These are phyloP conservation scores for Lutjanus campechanus DNA, from an alignment of 2,797 vertebrate species.

Conservation along the genomic window DNA sequence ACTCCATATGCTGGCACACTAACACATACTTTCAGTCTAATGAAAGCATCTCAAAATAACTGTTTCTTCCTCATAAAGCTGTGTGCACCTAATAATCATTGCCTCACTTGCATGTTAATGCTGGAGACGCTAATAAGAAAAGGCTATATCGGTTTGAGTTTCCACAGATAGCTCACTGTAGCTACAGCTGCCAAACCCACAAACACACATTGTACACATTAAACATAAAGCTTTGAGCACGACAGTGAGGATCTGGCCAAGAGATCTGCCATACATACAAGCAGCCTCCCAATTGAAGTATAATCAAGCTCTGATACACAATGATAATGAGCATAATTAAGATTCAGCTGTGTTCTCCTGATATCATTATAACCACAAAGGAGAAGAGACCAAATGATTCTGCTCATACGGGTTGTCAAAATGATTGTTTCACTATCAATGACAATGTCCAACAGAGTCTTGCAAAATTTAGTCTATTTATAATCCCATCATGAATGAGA, in stretches of 20 bases:
- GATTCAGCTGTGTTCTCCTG: constrained; percentile 2
- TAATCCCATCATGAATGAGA: neutral
- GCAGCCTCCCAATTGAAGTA: constrained; percentile 8
- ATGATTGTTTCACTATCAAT: neutral
- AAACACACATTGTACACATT: constrained; percentile 52
- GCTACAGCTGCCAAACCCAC: constrained; percentile 60
- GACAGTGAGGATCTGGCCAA: constrained; percentile 32
- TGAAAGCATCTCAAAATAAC: constrained; percentile 49
- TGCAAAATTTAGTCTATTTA: neutral
- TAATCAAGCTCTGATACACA: constrained; percentile 31
- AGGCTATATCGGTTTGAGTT: constrained; percentile 37
- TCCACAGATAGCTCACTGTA: constrained; percentile 30
- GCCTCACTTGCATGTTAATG: constrained; percentile 43
- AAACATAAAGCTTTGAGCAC: constrained; percentile 47
- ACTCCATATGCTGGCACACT: neutral
- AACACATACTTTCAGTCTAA: constrained; percentile 21
- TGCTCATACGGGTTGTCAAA: constrained; percentile 9
- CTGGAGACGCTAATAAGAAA: constrained; percentile 47
- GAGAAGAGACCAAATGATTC: neutral
- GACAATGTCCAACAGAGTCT: neutral
- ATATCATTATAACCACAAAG: neutral
- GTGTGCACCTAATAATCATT: constrained; percentile 37
- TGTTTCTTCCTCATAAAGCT: constrained; percentile 32
- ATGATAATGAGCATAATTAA: constrained; percentile 4
- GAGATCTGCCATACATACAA: constrained; percentile 13